Evolutionary conservation across 2,113 vertebrate genomes (phyloP), one percentile per base, ranked within the genome.

Genomic region (Forbesichthys agassizii): DNA sequence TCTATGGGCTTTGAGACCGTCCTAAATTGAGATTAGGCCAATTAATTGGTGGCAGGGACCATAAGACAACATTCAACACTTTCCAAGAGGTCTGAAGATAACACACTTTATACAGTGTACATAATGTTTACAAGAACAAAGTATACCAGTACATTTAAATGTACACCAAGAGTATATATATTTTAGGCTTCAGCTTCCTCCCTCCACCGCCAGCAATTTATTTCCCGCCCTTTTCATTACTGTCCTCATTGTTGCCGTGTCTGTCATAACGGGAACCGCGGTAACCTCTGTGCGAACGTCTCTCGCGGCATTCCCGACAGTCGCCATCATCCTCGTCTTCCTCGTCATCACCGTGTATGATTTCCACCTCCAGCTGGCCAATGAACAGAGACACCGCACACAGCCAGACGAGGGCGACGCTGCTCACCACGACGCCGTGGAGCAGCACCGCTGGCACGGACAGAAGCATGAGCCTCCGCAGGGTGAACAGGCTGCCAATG

Each of bases 331-430:
- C 79, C 9, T 90, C 84, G 51, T 88, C 91, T 10, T 92, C 92
- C 0, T 91, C 78, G 1, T 90, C 86, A 0, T 92, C 85, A 4
- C 93, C 92, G 16, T 91, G 90, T 74, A 95, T 93, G 72, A 96
- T 93, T 69, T 96, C 95, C 83, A 96, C 94, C 88, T 96, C 94
- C 33, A 97, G 83, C 6, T 92, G 93, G 46, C 95, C 94, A 16
- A 96, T 91, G 89, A 96, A 96, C 51, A 96, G 94, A 3, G 95
- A 95, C n/a, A 96, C 92, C 0, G 95, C 94, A 0, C 94, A 95
- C 33, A 96, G 93, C 95, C 95, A 97, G 82, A 95, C 91, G 83
- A 95, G 92, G 58, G 91, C 92, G n/a, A 83, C 88, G 0, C 83
- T 91, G 67, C 88, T 73, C 79, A 96, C 95, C 0, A 86, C 88